Conservation (phyloP, 2,797 vertebrate genomes). For the Gambelia wislizenii region DNA sequence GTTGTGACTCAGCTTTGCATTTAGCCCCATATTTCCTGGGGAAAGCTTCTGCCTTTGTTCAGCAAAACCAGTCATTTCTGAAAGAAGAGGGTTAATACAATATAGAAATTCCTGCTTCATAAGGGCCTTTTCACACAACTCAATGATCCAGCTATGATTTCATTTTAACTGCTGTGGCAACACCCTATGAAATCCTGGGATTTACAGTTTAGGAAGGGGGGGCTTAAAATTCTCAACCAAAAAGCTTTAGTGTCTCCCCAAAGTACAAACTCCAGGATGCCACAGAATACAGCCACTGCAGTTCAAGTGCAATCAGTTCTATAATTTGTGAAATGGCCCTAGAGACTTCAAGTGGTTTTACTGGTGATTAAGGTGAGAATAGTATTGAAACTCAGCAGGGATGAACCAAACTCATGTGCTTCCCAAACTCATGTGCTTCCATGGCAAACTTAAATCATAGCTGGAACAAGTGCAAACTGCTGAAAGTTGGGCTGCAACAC, state of each 20-base stretch:
- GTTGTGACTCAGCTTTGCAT: too few species aligned
- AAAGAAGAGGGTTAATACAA: neutral
- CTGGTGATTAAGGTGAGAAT: neutral
- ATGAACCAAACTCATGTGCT: neutral
- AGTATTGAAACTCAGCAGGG: neutral
- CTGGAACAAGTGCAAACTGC: neutral
- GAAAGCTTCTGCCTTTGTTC: neutral
- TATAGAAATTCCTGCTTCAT: neutral
- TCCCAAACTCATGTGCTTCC: neutral
- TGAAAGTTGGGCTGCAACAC: neutral
- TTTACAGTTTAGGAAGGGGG: too few species aligned
- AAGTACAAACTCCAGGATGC: too few species aligned
- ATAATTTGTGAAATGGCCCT: too few species aligned
- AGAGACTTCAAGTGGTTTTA: neutral
- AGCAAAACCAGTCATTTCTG: neutral
- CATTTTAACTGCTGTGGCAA: too few species aligned
- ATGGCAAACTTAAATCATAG: neutral
- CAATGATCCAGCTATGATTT: too few species aligned
- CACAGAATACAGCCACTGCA: too few species aligned
- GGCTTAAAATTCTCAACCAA: too few species aligned
- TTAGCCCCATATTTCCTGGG: neutral
- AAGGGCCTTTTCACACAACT: neutral
- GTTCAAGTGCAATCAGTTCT: too few species aligned
- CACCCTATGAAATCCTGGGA: too few species aligned
- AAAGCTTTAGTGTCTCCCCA: too few species aligned